Percentiles rank a stretch among this genome's conserved stretches.
phyloP scores from a whole-genome alignment of 2,888 invertebrate species.

The Scaeva pyrastri region DNA sequence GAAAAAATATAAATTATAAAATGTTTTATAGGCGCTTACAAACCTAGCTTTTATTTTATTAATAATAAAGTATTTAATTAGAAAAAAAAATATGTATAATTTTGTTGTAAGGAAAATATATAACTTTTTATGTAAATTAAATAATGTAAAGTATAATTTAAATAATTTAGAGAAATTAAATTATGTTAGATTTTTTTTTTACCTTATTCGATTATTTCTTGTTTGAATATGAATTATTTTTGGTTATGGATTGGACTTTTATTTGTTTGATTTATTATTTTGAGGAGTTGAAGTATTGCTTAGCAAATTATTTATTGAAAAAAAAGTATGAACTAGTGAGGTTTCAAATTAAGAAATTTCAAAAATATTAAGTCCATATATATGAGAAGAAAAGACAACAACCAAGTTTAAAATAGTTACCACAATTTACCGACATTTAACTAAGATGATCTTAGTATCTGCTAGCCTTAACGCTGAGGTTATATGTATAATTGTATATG shows the following conservation, averaged over 20 bases:
- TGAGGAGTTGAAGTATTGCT: too few relatives aligned
- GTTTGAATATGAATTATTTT: background rate
- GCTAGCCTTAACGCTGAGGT: too few relatives aligned
- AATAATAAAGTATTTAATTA: background rate
- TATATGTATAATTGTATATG: too few relatives aligned
- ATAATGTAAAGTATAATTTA: background rate
- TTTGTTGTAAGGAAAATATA: conserved; percentile 1
- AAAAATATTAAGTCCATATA: too few relatives aligned
- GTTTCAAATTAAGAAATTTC: too few relatives aligned
- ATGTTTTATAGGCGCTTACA: background rate
- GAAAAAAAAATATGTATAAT: background rate
- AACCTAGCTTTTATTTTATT: background rate
- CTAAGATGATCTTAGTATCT: too few relatives aligned
- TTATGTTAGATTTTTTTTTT: background rate
- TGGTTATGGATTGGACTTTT: conserved; percentile 3
- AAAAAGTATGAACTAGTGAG: too few relatives aligned
- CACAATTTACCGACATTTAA: too few relatives aligned
- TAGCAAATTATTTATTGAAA: background rate
- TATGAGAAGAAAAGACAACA: too few relatives aligned
- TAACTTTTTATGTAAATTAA: background rate
- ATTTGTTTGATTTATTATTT: too few relatives aligned
- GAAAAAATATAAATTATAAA: conserved; percentile 20
- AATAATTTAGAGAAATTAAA: background rate
- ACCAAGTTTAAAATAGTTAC: too few relatives aligned
- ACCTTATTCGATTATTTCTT: background rate